These are phyloP conservation scores for Geopemphigus sp. DNA, from an alignment of 1,140 invertebrate genomes.

Conservation along the genomic window DNA sequence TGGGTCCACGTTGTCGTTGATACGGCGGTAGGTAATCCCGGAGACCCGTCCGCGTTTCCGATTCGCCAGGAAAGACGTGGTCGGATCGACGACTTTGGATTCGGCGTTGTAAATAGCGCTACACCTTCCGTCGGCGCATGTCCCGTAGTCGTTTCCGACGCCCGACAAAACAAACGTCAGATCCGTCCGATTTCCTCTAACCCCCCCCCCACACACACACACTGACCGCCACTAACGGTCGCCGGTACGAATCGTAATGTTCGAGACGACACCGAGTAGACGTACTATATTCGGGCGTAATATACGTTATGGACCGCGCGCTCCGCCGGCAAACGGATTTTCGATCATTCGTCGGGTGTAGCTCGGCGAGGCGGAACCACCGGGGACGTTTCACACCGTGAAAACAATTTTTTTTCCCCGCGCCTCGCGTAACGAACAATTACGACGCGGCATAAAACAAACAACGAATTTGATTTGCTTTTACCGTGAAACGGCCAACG, in stretches of 20 bases:
- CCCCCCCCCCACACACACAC: background rate
- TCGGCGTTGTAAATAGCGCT: too few relatives aligned
- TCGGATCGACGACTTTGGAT: too few relatives aligned
- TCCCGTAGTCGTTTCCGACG: too few relatives aligned
- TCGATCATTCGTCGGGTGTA: background rate
- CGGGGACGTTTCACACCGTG: constrained; percentile 10
- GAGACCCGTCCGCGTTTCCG: too few relatives aligned
- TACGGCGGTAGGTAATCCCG: too few relatives aligned
- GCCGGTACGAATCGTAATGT: background rate
- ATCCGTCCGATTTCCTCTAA: too few relatives aligned
- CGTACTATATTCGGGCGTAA: too few relatives aligned
- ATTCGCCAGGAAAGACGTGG: too few relatives aligned
- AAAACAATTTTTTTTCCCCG: constrained; percentile 1
- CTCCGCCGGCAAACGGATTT: background rate
- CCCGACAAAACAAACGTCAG: too few relatives aligned
- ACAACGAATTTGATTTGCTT: constrained; percentile 39
- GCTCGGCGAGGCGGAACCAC: background rate
- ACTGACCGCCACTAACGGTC: background rate
- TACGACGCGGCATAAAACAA: constrained; percentile 18
- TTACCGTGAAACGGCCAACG: constrained; percentile 24
- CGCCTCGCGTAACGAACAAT: background rate
- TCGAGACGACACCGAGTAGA: background rate
- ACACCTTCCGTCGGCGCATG: too few relatives aligned
- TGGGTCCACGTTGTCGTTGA: too few relatives aligned
- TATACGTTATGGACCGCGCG: too few relatives aligned